Evolutionary conservation across 1,140 invertebrate genomes (phyloP).

Genomic region (Aricia agestis): DNA sequence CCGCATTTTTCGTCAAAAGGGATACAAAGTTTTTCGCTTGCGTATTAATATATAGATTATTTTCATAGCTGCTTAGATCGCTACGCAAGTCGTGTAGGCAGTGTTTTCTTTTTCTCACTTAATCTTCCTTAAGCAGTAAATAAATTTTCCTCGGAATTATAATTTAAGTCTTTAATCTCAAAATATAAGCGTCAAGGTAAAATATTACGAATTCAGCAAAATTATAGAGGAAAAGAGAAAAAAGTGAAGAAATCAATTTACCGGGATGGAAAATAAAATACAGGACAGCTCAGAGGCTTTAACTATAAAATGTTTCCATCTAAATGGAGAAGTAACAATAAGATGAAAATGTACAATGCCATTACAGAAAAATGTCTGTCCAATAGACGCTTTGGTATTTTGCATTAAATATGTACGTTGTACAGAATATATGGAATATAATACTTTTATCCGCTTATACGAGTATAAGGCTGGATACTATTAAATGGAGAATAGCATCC

Average conservation of each 20-base stretch:
- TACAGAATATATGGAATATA: neutral
- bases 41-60: no score
- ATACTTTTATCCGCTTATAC: no score
- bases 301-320: conserved; percentile 10
- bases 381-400: neutral
- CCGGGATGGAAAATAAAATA: neutral
- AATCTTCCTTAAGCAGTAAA: neutral
- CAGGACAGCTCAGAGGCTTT: conserved; percentile 1
- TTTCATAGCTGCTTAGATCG: no score
- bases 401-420: neutral
- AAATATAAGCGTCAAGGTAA: neutral
- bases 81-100: neutral
- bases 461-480: no score
- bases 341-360: neutral
- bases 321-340: conserved; percentile 1
- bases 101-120: neutral
- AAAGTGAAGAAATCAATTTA: neutral
- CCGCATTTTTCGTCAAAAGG: no score
- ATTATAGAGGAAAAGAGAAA: conserved; percentile 5
- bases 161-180: neutral
- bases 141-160: neutral
- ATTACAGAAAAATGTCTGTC: neutral
- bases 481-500: no score
- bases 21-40: no score
- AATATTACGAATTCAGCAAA: neutral